These are phyloP conservation scores for Actinopyga echinites DNA, from an alignment of 53 echinoderm and acorn worm genomes.

Conservation along the genomic window DNA sequence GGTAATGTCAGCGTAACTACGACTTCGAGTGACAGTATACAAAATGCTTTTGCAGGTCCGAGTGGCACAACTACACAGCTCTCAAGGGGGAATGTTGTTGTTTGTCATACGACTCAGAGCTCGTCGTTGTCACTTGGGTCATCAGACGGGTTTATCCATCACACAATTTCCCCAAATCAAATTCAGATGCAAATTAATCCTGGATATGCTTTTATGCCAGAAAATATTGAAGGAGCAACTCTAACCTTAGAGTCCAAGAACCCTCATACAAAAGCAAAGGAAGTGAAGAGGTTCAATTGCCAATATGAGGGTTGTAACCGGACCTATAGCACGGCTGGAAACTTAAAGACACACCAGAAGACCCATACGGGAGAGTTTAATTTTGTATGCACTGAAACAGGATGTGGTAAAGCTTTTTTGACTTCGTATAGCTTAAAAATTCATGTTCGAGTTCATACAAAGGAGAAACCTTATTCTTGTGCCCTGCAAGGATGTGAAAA, in stretches of 20 bases:
- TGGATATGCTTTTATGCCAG: constrained; percentile 65
- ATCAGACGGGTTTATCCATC: constrained; percentile 85
- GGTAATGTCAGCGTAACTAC: not conserved
- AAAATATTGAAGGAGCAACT: constrained; percentile 87
- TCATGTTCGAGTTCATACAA: constrained; percentile 96
- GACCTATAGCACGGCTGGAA: constrained; percentile 91
- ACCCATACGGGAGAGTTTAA: constrained; percentile 93
- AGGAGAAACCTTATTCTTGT: constrained; percentile 97
- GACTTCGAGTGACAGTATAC: not conserved
- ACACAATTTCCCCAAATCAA: constrained; percentile 92
- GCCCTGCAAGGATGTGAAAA: constrained; percentile 85
- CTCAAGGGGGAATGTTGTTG: no score
- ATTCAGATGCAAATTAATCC: constrained; percentile 79
- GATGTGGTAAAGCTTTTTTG: constrained; percentile 94
- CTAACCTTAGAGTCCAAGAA: constrained; percentile 85
- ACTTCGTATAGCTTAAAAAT: constrained; percentile 98
- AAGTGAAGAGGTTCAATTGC: constrained; percentile 80
- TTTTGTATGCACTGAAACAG: constrained; percentile 88
- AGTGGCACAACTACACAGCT: not conserved
- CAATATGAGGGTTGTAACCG: constrained; percentile 80
- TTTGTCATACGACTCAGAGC: not conserved
- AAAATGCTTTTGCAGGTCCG: not conserved
- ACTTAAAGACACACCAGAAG: constrained; percentile 92
- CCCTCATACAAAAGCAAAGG: constrained; percentile 81
- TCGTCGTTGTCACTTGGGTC: not conserved